A percentile compares a stretch with the other conserved stretches of the same genome.
phyloP scores from a whole-genome alignment of 1,140 invertebrate species.

The Saccostrea echinata region DNA sequence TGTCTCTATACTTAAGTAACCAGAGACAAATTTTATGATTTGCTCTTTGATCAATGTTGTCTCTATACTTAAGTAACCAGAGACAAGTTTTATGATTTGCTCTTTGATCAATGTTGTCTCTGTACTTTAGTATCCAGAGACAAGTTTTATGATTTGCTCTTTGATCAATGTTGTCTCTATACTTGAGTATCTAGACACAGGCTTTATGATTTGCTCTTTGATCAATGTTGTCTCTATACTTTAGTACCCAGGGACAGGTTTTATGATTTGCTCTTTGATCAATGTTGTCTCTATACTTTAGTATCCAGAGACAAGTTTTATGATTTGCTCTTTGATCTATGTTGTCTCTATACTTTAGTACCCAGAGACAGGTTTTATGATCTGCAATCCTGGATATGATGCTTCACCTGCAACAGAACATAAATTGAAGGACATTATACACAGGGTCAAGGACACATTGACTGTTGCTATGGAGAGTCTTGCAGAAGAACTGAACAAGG shows the following conservation, averaged over 20 bases:
- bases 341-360: not conserved
- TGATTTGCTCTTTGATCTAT: not conserved
- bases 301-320: not conserved
- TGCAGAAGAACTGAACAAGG: not conserved
- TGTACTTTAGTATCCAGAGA: not conserved
- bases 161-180: not conserved
- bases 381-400: constrained; percentile 21
- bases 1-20: not conserved
- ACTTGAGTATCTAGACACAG: not conserved
- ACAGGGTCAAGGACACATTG: constrained; percentile 16
- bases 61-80: not conserved
- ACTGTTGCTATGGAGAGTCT: not conserved
- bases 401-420: not conserved
- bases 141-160: constrained; percentile 4
- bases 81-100: constrained; percentile 12
- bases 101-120: not conserved
- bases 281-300: not conserved
- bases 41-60: not conserved
- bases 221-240: not conserved
- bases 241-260: constrained; percentile 7
- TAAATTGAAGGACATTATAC: constrained; percentile 18
- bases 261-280: not conserved
- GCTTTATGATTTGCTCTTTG: constrained; percentile 8
- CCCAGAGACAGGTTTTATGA: constrained; percentile 8
- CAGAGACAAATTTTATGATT: constrained; percentile 5